These are phyloP conservation scores for Dendrolimus houi DNA, from an alignment of 2,888 invertebrate genomes.

Conservation along the genomic window DNA sequence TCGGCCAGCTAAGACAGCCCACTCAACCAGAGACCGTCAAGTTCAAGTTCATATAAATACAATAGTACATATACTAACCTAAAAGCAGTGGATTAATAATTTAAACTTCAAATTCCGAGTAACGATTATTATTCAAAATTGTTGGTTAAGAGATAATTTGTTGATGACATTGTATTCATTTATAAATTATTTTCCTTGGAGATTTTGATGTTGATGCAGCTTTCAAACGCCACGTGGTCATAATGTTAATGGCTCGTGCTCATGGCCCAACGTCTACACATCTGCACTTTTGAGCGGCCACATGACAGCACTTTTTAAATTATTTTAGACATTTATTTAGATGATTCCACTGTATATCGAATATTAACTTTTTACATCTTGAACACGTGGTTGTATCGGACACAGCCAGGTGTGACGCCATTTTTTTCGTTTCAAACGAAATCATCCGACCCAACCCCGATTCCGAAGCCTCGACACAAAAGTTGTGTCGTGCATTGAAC, in stretches of 20 bases:
- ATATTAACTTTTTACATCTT: background rate
- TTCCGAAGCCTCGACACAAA: slow-evolving; percentile 24
- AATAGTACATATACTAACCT: too few relatives aligned
- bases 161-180: too few relatives aligned
- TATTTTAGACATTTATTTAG: background rate
- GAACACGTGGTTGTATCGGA: background rate
- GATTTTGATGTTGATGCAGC: slow-evolving; percentile 8
- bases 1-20: too few relatives aligned
- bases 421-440: background rate
- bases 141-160: too few relatives aligned
- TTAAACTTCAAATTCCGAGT: too few relatives aligned
- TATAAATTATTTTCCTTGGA: too few relatives aligned
- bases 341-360: background rate
- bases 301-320: background rate
- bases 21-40: too few relatives aligned
- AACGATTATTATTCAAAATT: too few relatives aligned
- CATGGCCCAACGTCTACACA: background rate
- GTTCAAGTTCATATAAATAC: too few relatives aligned
- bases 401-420: background rate
- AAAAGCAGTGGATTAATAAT: too few relatives aligned
- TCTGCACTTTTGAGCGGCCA: background rate
- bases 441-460: background rate
- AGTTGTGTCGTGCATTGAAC: slow-evolving; percentile 56
- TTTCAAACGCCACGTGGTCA: slow-evolving; percentile 11
- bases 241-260: slow-evolving; percentile 1